Percentiles rank a stretch among this genome's conserved stretches.
Conservation (phyloP, 1,140 invertebrate genomes). For the Drosophila serrata region DNA sequence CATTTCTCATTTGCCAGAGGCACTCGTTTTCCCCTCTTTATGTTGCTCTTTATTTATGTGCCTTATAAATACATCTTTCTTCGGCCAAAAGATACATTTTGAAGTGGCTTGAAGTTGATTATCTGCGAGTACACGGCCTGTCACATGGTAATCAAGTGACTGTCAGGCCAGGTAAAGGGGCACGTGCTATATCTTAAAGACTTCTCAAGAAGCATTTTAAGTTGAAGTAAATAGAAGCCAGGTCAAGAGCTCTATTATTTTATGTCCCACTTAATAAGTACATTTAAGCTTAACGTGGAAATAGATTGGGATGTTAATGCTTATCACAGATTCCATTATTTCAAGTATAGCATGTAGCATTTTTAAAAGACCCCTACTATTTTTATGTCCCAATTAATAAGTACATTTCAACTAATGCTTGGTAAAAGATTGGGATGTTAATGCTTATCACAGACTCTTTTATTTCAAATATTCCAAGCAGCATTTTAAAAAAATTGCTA, state of each 20-base stretch:
- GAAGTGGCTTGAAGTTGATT: constrained; percentile 57
- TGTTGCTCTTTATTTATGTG: constrained; percentile 72
- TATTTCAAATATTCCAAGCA: not conserved
- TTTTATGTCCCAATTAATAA: no score
- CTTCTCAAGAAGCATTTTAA: constrained; percentile 19
- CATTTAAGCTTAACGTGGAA: no score
- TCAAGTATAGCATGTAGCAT: not conserved
- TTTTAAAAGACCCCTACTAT: not conserved
- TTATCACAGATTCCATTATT: no score
- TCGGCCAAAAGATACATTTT: constrained; percentile 42
- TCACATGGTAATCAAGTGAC: constrained; percentile 58
- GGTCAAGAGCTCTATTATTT: not conserved
- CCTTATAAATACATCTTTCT: constrained; percentile 73
- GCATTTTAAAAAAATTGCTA: no score
- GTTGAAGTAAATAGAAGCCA: not conserved
- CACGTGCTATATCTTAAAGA: constrained; percentile 58
- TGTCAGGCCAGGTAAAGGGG: constrained; percentile 52
- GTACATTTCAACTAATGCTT: no score
- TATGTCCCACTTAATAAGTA: no score
- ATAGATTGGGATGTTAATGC: no score
- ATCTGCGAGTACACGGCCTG: constrained; percentile 44
- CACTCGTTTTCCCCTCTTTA: constrained; percentile 21
- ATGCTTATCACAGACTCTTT: no score
- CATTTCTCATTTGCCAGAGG: constrained; percentile 47
- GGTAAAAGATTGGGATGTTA: no score